Conservation (phyloP, 2,113 vertebrate species). For the Coregonus clupeaformis region DNA sequence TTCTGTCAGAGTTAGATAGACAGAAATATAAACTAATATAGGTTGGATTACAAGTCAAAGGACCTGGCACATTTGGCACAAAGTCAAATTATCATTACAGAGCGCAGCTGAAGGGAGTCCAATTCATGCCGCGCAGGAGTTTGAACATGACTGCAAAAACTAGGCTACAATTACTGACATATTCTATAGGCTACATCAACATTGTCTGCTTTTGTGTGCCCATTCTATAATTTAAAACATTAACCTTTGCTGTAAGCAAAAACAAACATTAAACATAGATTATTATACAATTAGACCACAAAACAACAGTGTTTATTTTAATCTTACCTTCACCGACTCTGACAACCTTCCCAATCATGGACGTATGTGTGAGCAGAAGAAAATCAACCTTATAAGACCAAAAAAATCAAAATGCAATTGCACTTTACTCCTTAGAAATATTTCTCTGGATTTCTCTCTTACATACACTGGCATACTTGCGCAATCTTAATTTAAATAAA, state of each 20-base stretch:
- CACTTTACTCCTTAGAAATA: constrained; percentile 20
- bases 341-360: constrained; percentile 58
- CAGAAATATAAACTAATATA: neutral
- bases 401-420: constrained; percentile 36
- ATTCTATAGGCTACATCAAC: neutral
- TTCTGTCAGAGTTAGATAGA: neutral
- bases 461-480: constrained; percentile 47
- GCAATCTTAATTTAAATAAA: constrained; percentile 22
- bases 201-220: neutral
- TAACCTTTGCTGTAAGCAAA: neutral
- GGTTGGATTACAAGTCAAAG: neutral
- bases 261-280: neutral
- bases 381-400: constrained; percentile 19
- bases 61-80: neutral
- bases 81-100: neutral
- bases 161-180: neutral
- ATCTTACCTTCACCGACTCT: constrained; percentile 51
- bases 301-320: neutral
- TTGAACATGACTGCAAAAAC: neutral
- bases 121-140: neutral
- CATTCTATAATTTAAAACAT: neutral
- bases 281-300: neutral
- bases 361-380: constrained; percentile 24
- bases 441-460: constrained; percentile 25
- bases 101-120: neutral